Conservation (phyloP, 2,888 invertebrate genomes). For the Harpagoxenus sublaevis region DNA sequence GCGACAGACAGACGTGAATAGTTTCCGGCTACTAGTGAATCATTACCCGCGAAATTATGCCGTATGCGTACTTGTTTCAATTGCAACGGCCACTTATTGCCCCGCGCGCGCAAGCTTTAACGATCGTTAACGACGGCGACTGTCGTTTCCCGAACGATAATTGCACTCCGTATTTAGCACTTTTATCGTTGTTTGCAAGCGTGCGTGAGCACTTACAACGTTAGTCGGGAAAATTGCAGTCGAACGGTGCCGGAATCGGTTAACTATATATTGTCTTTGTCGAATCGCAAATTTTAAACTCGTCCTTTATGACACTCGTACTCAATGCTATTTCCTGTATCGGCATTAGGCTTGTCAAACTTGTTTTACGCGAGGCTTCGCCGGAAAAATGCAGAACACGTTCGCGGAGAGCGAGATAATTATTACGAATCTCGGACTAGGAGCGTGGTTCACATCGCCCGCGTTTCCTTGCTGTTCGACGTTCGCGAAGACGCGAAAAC, state of each 20-base stretch:
- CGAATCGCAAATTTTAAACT: background rate
- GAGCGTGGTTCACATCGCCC: background rate
- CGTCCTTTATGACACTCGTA: background rate
- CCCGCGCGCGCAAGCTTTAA: background rate
- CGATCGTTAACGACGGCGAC: conserved; percentile 33
- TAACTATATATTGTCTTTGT: background rate
- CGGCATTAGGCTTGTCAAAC: conserved; percentile 14
- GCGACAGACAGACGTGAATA: conserved; percentile 47
- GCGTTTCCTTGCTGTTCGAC: background rate
- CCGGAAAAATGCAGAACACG: conserved; percentile 1
- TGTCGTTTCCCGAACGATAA: conserved; percentile 23
- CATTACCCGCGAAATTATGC: conserved; percentile 47
- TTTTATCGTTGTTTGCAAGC: background rate
- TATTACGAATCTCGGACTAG: conserved; percentile 5
- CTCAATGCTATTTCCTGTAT: background rate
- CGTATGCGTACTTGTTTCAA: conserved; percentile 39
- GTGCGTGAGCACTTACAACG: background rate
- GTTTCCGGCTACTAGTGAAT: conserved; percentile 35
- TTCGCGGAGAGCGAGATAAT: conserved; percentile 5
- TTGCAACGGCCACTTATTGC: conserved; percentile 29
- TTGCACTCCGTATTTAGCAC: background rate
- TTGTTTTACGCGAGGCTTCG: conserved; percentile 27
- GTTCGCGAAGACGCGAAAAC: no score
- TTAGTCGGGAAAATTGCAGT: background rate
- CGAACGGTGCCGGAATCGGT: background rate